phyloP scores from a whole-genome alignment of 2,888 invertebrate genomes.

The Nudaria mundana region DNA sequence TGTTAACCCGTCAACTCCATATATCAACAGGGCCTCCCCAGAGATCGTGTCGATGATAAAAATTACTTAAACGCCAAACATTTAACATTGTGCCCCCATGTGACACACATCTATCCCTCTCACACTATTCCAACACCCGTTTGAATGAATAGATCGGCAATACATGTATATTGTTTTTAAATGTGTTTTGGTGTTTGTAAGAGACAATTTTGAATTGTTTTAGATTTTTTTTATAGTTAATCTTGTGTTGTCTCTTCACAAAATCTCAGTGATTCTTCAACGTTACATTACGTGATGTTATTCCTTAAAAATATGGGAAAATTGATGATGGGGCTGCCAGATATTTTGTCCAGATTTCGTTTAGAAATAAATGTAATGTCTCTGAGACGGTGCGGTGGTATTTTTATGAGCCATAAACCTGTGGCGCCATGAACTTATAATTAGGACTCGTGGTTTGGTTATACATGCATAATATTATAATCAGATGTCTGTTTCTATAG shows the following conservation, averaged over 20 bases:
- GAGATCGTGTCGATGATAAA: constrained; percentile 79
- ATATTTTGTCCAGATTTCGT: constrained; percentile 44
- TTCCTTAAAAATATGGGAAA: constrained; percentile 63
- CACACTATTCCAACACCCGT: constrained; percentile 26
- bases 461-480: too few relatives aligned
- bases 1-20: constrained; percentile 64
- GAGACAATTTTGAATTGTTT: constrained; percentile 38
- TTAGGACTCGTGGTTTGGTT: not conserved
- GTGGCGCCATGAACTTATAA: too few relatives aligned
- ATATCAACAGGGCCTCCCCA: constrained; percentile 70
- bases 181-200: constrained; percentile 41
- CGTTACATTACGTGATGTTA: constrained; percentile 59
- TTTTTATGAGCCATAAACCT: constrained; percentile 9
- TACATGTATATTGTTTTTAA: constrained; percentile 27
- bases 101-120: constrained; percentile 50
- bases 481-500: too few relatives aligned
- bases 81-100: constrained; percentile 67
- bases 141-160: constrained; percentile 33
- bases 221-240: constrained; percentile 46
- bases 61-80: constrained; percentile 80
- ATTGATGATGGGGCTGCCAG: constrained; percentile 49
- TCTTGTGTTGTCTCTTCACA: constrained; percentile 61
- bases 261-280: constrained; percentile 59
- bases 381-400: constrained; percentile 8
- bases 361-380: constrained; percentile 47